A percentile compares a stretch with the other conserved stretches of the same genome.
phyloP scores from a whole-genome alignment of 2,113 vertebrate genomes.

The Dolichotis patagonum region DNA sequence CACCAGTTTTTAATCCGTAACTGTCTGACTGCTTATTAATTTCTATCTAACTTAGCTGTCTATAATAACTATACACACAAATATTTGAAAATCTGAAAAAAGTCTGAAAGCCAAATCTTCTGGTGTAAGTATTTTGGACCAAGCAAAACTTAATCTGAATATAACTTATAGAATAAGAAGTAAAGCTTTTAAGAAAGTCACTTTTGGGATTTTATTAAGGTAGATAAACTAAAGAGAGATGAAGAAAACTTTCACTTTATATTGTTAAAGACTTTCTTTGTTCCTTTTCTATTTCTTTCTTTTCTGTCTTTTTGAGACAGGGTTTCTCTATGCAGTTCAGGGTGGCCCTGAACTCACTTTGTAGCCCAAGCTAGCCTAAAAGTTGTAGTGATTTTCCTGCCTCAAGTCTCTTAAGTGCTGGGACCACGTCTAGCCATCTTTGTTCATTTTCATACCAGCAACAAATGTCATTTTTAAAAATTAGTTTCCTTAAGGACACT shows the following conservation, averaged over 20 bases:
- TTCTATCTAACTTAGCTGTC: neutral
- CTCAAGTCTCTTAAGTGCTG: neutral
- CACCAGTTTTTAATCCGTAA: no score
- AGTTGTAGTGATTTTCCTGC: neutral
- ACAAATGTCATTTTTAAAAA: neutral
- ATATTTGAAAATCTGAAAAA: neutral
- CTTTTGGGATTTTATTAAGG: neutral
- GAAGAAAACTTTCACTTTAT: neutral
- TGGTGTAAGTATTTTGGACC: neutral
- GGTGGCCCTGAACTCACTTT: neutral
- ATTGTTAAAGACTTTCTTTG: neutral
- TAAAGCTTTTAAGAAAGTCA: conserved; percentile 1
- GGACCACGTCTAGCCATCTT: neutral
- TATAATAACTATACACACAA: neutral
- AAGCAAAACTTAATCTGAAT: neutral
- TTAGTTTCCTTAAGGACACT: neutral
- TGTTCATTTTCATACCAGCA: conserved; percentile 11
- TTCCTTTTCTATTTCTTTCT: neutral
- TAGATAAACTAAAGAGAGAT: neutral
- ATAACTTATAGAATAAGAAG: neutral
- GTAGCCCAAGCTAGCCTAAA: neutral
- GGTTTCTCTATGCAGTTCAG: neutral
- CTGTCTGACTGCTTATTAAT: neutral
- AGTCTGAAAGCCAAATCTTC: neutral
- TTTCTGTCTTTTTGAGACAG: neutral